Percentiles rank a stretch among this genome's conserved stretches.
Conservation (phyloP, 2,888 invertebrate species). For the Thereva unica region DNA sequence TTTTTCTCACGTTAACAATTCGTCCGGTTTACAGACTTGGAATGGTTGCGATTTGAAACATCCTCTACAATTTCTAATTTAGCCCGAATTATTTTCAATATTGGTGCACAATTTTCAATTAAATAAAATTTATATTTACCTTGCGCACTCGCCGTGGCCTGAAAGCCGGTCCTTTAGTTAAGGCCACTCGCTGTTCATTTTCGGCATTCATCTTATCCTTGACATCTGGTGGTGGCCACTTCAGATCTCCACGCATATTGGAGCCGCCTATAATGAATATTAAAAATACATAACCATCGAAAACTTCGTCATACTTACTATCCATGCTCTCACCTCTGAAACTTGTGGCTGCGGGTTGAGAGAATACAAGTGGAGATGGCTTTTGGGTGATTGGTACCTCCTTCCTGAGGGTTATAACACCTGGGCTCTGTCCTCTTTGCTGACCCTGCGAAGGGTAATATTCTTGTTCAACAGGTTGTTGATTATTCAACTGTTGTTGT, state of each 20-base stretch:
- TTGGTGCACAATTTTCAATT: background rate
- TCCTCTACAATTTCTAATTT: too few relatives aligned
- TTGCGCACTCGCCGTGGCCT: constrained; percentile 70
- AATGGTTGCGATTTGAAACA: too few relatives aligned
- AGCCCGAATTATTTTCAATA: too few relatives aligned
- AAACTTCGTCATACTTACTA: constrained; percentile 8
- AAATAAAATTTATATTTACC: constrained; percentile 47
- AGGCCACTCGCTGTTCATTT: constrained; percentile 69
- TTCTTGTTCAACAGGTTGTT: constrained; percentile 44
- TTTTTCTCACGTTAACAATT: too few relatives aligned
- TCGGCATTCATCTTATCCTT: constrained; percentile 75
- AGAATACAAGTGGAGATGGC: constrained; percentile 74
- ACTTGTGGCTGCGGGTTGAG: constrained; percentile 79
- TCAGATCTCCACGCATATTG: constrained; percentile 83
- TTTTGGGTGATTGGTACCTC: constrained; percentile 76
- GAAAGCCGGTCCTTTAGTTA: constrained; percentile 76
- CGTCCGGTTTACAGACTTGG: too few relatives aligned
- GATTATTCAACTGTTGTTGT: constrained; percentile 45
- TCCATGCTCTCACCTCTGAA: constrained; percentile 63
- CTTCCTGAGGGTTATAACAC: constrained; percentile 64
- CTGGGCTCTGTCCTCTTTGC: constrained; percentile 61
- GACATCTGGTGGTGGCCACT: constrained; percentile 83
- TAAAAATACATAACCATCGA: background rate
- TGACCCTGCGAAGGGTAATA: constrained; percentile 39
- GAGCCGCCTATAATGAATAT: constrained; percentile 65